These are phyloP conservation scores for Cyprinella venusta DNA, from an alignment of 2,797 vertebrate species.

Conservation along the genomic window DNA sequence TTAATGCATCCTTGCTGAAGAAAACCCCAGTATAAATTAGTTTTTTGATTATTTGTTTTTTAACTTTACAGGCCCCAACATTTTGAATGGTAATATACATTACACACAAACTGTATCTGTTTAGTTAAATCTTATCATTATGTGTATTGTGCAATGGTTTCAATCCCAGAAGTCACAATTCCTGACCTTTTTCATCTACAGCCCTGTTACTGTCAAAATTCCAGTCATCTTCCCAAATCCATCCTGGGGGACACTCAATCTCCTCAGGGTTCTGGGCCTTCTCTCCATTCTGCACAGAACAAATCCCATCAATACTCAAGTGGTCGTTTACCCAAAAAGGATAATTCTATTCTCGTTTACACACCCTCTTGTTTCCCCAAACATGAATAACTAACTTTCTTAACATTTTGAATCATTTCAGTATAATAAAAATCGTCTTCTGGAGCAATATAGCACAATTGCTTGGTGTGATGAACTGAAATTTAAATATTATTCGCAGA, in stretches of 20 bases:
- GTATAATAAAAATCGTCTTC: background rate
- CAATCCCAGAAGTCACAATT: background rate
- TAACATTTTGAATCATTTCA: background rate
- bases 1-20: background rate
- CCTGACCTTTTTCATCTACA: conserved; percentile 91
- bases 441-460: background rate
- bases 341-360: background rate
- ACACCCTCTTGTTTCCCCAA: conserved; percentile 3
- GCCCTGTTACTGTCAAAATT: conserved; percentile 90
- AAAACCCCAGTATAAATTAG: background rate
- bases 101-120: background rate
- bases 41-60: no score
- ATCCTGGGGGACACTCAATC: conserved; percentile 87
- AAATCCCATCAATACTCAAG: conserved; percentile 20
- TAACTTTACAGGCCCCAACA: no score
- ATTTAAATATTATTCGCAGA: background rate
- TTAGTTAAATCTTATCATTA: background rate
- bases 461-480: background rate
- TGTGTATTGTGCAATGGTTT: conserved; percentile 1
- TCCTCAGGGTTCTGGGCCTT: conserved; percentile 82
- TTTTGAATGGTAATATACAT: background rate
- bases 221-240: conserved; percentile 93
- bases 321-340: background rate
- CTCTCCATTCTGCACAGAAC: conserved; percentile 89
- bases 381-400: background rate